Evolutionary conservation across 2,113 vertebrate genomes (phyloP).

Genomic region (Chamaetylas fuelleborni): DNA sequence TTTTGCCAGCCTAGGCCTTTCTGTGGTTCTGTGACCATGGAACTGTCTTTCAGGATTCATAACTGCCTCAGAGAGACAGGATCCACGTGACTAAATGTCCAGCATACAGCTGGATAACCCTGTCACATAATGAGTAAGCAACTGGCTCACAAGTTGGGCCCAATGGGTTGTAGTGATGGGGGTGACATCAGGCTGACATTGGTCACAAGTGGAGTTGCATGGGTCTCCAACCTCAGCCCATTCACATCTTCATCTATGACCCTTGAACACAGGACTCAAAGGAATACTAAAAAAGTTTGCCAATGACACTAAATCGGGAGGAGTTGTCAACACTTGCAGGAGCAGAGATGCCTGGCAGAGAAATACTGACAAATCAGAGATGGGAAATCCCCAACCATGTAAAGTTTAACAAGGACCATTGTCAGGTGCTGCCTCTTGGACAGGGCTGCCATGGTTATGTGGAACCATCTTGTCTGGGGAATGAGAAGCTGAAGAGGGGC

Average conservation of each 20-base stretch:
- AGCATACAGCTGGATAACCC: not conserved
- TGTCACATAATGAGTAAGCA: not conserved
- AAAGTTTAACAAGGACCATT: not conserved
- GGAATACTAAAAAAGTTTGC: not conserved
- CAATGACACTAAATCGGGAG: not conserved
- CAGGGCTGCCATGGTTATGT: fast-evolving
- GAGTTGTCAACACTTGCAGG: not conserved
- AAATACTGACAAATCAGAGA: not conserved
- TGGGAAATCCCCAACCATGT: not conserved
- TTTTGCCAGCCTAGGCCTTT: not conserved
- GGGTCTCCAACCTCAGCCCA: not conserved
- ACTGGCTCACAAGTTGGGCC: not conserved
- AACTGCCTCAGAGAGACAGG: not conserved
- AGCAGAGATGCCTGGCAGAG: not conserved
- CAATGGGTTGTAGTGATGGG: not conserved
- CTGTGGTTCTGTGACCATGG: not conserved
- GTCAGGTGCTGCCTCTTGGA: not conserved
- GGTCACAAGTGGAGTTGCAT: not conserved
- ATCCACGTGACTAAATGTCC: not conserved
- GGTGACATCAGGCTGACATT: not conserved
- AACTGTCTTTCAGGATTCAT: not conserved
- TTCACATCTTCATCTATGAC: not conserved
- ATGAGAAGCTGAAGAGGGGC: not conserved
- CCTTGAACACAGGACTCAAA: not conserved
- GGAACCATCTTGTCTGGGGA: not conserved